Evolutionary conservation across 2,113 vertebrate species (phyloP), one percentile per base, ranked within the genome.

Genomic region (Cyrtonyx montezumae): DNA sequence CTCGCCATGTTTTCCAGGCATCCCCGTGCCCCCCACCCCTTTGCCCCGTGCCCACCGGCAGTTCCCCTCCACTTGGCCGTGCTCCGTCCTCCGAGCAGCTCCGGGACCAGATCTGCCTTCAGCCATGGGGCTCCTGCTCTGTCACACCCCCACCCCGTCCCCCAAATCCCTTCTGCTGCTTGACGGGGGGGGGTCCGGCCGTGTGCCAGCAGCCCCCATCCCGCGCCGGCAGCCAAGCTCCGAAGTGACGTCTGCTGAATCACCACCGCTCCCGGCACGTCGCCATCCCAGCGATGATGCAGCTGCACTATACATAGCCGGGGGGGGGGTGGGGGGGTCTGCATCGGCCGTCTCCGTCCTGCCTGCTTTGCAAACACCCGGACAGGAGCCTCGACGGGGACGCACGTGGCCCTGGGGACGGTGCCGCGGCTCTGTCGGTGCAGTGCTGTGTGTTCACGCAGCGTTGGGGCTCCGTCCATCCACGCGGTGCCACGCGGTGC

Each of bases 391-490:
- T 62, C 2, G 16, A n/a, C 11, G n/a, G 1, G 48, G 21, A 32
- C 5, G 11, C 5, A 11, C 0, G 2, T 10, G 36, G 36, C 13
- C 0, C 5, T 0, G 3, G 59, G 11, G 25, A 23, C n/a, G n/a
- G n/a, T n/a, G n/a, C n/a, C n/a, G n/a, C n/a, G n/a, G n/a, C 32
- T 74, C 63, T 22, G 42, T 66, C 63, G 5, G 51, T 2, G 20
- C 3, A 23, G 58, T 25, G 65, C 32, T 55, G 51, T 30, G 26
- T 16, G 51, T 53, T 23, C 82, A 1, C 4, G 1, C 37, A 1
- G 62, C 4, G 43, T 45, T 9, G 0, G 22, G 14, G 43, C n/a
- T 76, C 67, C 4, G 25, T 69, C 67, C 23, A 26, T 53, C 51
- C 74, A 1, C 3, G 1, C 20, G 4, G 20, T 23, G 65, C 43